phyloP scores from a whole-genome alignment of 2,888 invertebrate species.

The Cacoxenus indagator region DNA sequence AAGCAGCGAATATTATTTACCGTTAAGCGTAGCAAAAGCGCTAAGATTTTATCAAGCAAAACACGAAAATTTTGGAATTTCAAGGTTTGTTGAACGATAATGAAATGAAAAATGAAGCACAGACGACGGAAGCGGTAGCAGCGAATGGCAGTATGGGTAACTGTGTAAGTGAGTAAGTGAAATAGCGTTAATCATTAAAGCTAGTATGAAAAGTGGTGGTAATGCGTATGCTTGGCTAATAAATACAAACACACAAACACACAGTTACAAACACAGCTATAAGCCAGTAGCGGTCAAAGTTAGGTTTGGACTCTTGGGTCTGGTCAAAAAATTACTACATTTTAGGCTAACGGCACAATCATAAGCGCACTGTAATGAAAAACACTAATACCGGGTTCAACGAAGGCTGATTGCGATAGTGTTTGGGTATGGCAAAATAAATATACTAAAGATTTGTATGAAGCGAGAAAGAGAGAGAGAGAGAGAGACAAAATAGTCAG shows the following conservation, averaged over 20 bases:
- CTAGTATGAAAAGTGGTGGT: background rate
- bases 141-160: background rate
- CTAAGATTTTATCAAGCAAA: slow-evolving; percentile 17
- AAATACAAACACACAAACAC: too few relatives aligned
- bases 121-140: background rate
- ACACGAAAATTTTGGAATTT: slow-evolving; percentile 18
- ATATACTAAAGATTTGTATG: too few relatives aligned
- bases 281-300: too few relatives aligned
- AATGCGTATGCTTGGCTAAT: too few relatives aligned
- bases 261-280: too few relatives aligned
- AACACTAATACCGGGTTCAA: background rate
- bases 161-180: background rate
- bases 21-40: slow-evolving; percentile 10
- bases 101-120: background rate
- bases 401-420: background rate
- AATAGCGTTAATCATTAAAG: background rate
- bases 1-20: background rate
- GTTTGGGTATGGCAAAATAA: too few relatives aligned
- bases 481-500: too few relatives aligned
- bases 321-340: slow-evolving; percentile 13
- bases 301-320: too few relatives aligned
- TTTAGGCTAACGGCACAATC: too few relatives aligned
- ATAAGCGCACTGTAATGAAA: slow-evolving; percentile 1
- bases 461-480: too few relatives aligned
- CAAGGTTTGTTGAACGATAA: slow-evolving; percentile 14